Conservation (phyloP, 1,140 invertebrate species). For the Oscheius sp. region DNA sequence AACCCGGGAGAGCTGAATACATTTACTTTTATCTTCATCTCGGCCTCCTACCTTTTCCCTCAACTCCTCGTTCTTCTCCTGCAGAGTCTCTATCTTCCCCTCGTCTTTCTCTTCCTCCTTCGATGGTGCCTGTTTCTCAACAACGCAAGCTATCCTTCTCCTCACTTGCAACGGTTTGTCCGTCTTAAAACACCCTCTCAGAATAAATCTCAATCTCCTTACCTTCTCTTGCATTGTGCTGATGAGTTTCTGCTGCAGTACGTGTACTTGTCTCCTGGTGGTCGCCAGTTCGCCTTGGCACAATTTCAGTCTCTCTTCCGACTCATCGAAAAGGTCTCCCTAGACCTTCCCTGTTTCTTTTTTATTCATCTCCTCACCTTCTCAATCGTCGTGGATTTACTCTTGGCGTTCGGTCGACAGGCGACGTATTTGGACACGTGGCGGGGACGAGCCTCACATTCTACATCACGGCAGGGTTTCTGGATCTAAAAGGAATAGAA, state of each 20-base stretch:
- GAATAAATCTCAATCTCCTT: not conserved
- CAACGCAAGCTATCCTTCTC: not conserved
- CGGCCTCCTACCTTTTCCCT: conserved; percentile 26
- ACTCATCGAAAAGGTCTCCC: conserved; percentile 48
- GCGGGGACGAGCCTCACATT: conserved; percentile 52
- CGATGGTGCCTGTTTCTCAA: not conserved
- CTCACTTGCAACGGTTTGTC: not conserved
- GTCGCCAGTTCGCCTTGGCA: conserved; percentile 39
- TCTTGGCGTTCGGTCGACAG: conserved; percentile 52
- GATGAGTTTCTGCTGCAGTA: conserved; percentile 46
- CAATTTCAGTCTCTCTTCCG: conserved; percentile 41
- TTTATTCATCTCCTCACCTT: conserved; percentile 25
- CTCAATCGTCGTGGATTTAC: conserved; percentile 40
- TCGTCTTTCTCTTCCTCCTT: not conserved
- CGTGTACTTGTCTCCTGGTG: conserved; percentile 38
- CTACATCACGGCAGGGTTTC: conserved; percentile 43
- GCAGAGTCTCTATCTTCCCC: conserved; percentile 7
- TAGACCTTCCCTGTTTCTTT: not conserved
- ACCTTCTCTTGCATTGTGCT: conserved; percentile 32
- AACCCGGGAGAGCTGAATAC: not conserved
- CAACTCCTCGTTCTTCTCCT: conserved; percentile 21
- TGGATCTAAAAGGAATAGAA: conserved; percentile 28
- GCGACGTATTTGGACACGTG: conserved; percentile 55
- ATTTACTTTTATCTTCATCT: no score
- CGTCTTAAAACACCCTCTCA: not conserved